phyloP scores from a whole-genome alignment of 1,140 invertebrate species.

The Drosophila aff. region DNA sequence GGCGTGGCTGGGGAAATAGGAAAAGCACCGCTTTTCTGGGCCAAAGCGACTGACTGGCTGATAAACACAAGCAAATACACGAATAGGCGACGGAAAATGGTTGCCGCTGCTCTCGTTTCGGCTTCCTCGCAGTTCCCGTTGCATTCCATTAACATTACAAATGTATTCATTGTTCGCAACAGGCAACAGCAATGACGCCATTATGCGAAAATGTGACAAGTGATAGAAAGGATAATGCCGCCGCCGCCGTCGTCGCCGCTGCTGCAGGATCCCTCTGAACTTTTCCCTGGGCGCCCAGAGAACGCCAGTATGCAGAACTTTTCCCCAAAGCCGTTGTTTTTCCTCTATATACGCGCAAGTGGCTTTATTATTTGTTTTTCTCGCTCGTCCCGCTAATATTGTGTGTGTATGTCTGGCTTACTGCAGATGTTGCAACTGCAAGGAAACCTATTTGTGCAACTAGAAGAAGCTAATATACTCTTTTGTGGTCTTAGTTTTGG shows the following conservation, averaged over 20 bases:
- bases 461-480: conserved; percentile 4
- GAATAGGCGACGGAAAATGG: conserved; percentile 59
- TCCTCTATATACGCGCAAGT: conserved; percentile 64
- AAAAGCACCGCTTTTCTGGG: conserved; percentile 25
- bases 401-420: conserved; percentile 30
- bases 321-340: conserved; percentile 33
- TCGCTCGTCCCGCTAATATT: conserved; percentile 57
- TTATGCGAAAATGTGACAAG: conserved; percentile 79
- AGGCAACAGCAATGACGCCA: conserved; percentile 55
- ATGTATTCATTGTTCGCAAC: conserved; percentile 78
- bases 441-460: neutral
- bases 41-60: conserved; percentile 43
- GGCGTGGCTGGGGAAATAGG: conserved; percentile 23
- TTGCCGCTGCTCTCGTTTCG: conserved; percentile 48
- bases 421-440: conserved; percentile 32
- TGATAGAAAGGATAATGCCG: conserved; percentile 78
- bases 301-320: conserved; percentile 44
- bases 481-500: neutral
- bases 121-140: conserved; percentile 46
- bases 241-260: neutral
- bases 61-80: conserved; percentile 64
- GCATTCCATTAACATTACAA: conserved; percentile 82
- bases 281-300: conserved; percentile 4
- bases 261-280: neutral
- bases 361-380: conserved; percentile 80